phyloP scores from a whole-genome alignment of 2,888 invertebrate genomes.

The Tenthredo distinguenda region DNA sequence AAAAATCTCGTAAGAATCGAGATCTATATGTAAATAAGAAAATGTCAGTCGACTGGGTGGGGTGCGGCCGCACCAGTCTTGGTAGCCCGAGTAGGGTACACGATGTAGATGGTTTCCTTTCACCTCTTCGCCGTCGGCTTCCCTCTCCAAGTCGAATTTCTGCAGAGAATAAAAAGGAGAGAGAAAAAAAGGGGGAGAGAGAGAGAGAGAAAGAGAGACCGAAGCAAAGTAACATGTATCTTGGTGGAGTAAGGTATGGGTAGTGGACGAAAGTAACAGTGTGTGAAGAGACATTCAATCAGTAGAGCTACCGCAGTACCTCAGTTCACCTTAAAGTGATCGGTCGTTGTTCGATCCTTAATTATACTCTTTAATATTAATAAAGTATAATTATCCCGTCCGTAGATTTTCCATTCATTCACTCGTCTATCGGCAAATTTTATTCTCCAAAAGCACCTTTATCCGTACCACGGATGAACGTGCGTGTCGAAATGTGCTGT shows the following conservation, averaged over 20 bases:
- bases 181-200: not conserved
- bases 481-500: conserved; percentile 14
- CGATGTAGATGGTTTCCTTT: conserved; percentile 44
- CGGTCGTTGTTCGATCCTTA: conserved; percentile 18
- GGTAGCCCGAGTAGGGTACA: not conserved
- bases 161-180: conserved; percentile 24
- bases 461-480: not conserved
- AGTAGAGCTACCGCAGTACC: conserved; percentile 27
- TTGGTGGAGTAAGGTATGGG: not conserved
- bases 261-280: conserved; percentile 43
- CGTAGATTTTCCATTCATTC: not conserved
- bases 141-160: conserved; percentile 19
- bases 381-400: not conserved
- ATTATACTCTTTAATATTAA: not conserved
- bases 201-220: not conserved
- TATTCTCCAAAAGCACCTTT: not conserved
- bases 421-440: not conserved
- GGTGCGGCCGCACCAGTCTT: conserved; percentile 14
- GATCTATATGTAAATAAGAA: conserved; percentile 34
- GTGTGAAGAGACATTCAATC: conserved; percentile 27
- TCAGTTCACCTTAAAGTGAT: conserved; percentile 38
- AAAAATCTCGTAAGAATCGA: not conserved
- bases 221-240: conserved; percentile 18
- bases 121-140: conserved; percentile 39
- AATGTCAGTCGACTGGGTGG: conserved; percentile 41